Evolutionary conservation across 35 echinoderm and acorn worm species (phyloP).

Genomic region (Heliocidaris erythrogramma): DNA sequence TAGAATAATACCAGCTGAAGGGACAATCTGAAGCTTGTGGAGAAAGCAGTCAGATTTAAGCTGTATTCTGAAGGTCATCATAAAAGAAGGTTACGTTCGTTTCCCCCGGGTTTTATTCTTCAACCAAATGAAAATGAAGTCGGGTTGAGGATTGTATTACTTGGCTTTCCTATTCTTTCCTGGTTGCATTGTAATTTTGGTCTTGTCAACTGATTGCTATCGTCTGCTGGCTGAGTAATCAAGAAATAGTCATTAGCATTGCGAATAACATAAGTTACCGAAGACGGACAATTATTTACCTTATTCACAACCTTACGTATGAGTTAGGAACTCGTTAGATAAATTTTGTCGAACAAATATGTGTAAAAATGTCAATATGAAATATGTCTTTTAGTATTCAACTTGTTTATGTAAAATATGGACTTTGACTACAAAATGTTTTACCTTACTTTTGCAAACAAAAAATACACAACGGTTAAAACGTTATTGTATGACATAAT

Average conservation of each 20-base stretch:
- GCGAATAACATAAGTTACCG: background rate
- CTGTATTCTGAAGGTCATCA: background rate
- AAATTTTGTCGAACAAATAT: too few relatives aligned
- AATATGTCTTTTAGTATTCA: too few relatives aligned
- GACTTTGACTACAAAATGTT: too few relatives aligned
- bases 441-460: too few relatives aligned
- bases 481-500: too few relatives aligned
- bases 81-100: conserved; percentile 4
- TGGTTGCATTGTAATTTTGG: background rate
- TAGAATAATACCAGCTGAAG: background rate
- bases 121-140: background rate
- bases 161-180: background rate
- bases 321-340: too few relatives aligned
- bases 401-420: too few relatives aligned
- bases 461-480: too few relatives aligned
- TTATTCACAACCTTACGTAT: background rate
- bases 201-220: background rate
- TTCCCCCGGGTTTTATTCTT: background rate
- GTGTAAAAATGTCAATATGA: too few relatives aligned
- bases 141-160: background rate
- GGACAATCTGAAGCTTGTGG: background rate
- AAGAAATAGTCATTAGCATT: background rate
- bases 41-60: background rate
- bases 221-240: background rate
- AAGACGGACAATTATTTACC: background rate